Conservation (phyloP, 2,888 invertebrate genomes). For the Brassicogethes aeneus region DNA sequence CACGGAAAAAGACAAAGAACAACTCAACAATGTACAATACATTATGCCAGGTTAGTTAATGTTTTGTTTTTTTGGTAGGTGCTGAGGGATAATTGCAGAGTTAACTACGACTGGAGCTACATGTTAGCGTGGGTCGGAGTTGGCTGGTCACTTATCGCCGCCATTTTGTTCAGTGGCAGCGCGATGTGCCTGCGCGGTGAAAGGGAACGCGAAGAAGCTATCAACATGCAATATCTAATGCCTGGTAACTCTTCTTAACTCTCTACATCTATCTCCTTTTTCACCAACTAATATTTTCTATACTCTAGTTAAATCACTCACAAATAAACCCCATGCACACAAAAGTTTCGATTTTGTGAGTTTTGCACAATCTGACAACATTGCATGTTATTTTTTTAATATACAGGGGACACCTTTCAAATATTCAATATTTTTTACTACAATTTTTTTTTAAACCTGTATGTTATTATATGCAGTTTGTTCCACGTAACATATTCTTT, state of each 20-base stretch:
- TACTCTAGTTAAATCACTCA: background rate
- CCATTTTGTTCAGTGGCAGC: conserved; percentile 87
- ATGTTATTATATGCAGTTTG: too few species aligned
- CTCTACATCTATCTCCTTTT: conserved; percentile 3
- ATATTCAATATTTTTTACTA: too few species aligned
- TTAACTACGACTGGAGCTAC: conserved; percentile 94
- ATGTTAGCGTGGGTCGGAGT: conserved; percentile 96
- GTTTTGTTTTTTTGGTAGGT: conserved; percentile 49
- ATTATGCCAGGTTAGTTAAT: conserved; percentile 68
- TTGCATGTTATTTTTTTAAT: too few species aligned
- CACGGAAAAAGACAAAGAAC: conserved; percentile 65
- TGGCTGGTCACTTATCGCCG: conserved; percentile 81
- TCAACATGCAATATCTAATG: conserved; percentile 97
- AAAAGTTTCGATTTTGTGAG: too few species aligned
- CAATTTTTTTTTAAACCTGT: too few species aligned
- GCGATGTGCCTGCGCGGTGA: conserved; percentile 92
- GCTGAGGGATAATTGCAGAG: conserved; percentile 75
- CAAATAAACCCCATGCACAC: too few species aligned
- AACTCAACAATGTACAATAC: conserved; percentile 75
- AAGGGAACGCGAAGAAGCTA: conserved; percentile 87
- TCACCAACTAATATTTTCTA: background rate
- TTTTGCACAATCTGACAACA: too few species aligned
- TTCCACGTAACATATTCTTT: too few species aligned
- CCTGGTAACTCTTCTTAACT: conserved; percentile 59
- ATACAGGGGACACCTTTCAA: too few species aligned